A percentile compares a stretch with the other conserved stretches of the same genome.
These are phyloP conservation scores for Nowickia ferox DNA, from an alignment of 2,888 invertebrate genomes.

Conservation along the genomic window DNA sequence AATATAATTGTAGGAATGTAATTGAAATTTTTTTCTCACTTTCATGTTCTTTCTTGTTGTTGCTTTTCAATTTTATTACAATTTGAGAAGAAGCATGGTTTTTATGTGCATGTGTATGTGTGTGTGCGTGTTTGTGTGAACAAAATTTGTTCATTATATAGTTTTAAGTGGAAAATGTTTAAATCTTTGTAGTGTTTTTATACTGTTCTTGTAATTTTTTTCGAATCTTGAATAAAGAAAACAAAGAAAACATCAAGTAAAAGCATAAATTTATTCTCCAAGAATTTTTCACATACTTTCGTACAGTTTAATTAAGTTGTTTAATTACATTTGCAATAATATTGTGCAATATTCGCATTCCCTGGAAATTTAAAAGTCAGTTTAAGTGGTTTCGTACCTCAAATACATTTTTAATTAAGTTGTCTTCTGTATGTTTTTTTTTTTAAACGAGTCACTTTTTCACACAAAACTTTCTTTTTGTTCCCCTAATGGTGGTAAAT, in stretches of 20 bases:
- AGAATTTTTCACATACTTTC: not conserved
- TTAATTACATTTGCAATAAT: too few species aligned
- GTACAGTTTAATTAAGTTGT: not conserved
- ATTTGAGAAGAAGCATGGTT: not conserved
- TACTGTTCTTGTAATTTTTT: not conserved
- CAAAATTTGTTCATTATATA: conserved; percentile 15
- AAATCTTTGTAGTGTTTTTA: not conserved
- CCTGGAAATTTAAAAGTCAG: too few species aligned
- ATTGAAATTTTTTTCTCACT: conserved; percentile 54
- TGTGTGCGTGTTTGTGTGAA: conserved; percentile 2
- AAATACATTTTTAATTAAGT: not conserved
- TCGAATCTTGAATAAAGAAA: not conserved
- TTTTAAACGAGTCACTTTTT: not conserved
- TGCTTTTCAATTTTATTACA: conserved; percentile 22
- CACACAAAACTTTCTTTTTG: not conserved
- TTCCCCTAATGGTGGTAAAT: conserved; percentile 3
- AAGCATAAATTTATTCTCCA: not conserved
- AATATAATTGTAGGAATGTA: conserved; percentile 63
- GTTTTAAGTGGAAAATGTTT: conserved; percentile 21
- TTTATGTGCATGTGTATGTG: too few species aligned
- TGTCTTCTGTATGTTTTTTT: not conserved
- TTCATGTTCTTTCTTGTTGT: conserved; percentile 1
- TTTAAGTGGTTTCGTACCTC: too few species aligned
- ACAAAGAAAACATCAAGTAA: not conserved
- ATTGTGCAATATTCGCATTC: too few species aligned